Conservation (phyloP, 2,113 vertebrate genomes). For the Pagrus major region DNA sequence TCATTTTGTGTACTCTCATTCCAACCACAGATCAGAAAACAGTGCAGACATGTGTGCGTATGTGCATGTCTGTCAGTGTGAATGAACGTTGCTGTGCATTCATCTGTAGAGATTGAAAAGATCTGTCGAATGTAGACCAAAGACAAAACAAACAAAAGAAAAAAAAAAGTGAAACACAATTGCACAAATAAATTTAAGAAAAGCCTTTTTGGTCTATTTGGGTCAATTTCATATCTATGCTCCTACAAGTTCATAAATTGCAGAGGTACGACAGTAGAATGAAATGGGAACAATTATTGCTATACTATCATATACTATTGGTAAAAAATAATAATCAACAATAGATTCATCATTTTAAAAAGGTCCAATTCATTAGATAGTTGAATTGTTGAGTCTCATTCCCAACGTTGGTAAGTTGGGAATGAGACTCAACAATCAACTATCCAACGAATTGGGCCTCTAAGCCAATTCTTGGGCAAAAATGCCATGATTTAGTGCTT, state of each 20-base stretch:
- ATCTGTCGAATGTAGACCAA: neutral
- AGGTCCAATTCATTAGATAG: no score
- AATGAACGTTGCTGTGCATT: slow-evolving; percentile 14
- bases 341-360: no score
- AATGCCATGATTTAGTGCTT: neutral
- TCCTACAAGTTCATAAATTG: neutral
- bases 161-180: neutral
- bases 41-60: neutral
- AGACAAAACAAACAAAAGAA: neutral
- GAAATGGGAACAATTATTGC: neutral
- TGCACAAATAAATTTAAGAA: neutral
- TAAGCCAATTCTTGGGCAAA: neutral
- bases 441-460: no score
- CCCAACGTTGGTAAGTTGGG: no score
- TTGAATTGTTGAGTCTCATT: no score
- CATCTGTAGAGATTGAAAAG: neutral
- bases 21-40: slow-evolving; percentile 3
- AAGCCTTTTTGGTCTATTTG: neutral
- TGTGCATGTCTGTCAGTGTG: neutral
- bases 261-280: neutral
- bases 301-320: no score
- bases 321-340: no score
- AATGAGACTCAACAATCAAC: no score
- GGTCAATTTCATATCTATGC: neutral
- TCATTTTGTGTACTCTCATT: neutral